A percentile compares a stretch with the other conserved stretches of the same genome.
phyloP scores from a whole-genome alignment of 2,113 vertebrate genomes.

The Pluvianellus socialis region DNA sequence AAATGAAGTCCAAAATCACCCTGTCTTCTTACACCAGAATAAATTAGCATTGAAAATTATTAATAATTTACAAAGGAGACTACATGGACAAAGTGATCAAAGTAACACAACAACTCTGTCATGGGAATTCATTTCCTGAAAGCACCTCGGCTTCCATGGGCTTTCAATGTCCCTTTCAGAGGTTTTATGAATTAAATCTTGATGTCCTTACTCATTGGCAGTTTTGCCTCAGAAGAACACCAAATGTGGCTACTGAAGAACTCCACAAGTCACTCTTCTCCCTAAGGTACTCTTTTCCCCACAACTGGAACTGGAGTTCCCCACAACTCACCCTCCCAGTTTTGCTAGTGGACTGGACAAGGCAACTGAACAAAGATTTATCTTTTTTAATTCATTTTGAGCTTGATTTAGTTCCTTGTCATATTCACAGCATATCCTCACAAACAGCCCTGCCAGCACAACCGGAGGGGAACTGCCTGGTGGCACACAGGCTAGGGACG shows the following conservation, averaged over 20 bases:
- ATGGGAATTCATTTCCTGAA: background rate
- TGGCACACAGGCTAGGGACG: background rate
- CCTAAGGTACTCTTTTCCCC: background rate
- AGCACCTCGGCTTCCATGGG: background rate
- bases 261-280: background rate
- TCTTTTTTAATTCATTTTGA: background rate
- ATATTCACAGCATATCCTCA: background rate
- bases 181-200: background rate
- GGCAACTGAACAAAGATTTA: background rate
- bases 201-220: background rate
- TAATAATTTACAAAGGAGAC: background rate
- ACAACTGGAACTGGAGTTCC: too few relatives aligned
- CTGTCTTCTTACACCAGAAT: background rate
- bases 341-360: background rate
- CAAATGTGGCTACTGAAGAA: background rate
- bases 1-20: background rate
- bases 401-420: background rate
- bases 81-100: background rate
- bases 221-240: background rate
- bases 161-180: background rate
- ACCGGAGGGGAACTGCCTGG: background rate
- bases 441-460: background rate
- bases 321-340: background rate
- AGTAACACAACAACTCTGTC: background rate
- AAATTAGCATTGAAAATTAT: background rate